Conservation (phyloP, 1,140 invertebrate species). For the Papilio machaon region DNA sequence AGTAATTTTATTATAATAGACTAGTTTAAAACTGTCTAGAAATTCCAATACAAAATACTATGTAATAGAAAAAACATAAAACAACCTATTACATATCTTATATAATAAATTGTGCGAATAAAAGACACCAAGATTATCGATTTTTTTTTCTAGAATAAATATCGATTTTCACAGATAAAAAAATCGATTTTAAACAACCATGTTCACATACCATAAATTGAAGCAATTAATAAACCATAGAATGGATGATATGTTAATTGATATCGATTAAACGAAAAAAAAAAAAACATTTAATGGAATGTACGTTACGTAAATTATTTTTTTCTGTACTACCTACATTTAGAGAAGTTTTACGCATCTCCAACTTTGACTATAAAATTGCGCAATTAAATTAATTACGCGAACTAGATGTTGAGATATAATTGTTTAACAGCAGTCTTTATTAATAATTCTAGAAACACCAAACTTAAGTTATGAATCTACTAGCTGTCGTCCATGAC, state of each 20-base stretch:
- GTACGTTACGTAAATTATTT: background rate
- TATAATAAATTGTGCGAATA: constrained; percentile 27
- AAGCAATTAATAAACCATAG: background rate
- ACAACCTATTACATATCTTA: background rate
- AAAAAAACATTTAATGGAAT: constrained; percentile 12
- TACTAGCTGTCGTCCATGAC: too few relatives aligned
- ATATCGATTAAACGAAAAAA: background rate
- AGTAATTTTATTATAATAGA: background rate
- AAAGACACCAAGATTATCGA: background rate
- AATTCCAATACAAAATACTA: background rate
- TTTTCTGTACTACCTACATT: too few relatives aligned
- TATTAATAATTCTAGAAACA: background rate
- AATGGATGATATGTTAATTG: constrained; percentile 18
- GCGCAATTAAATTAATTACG: too few relatives aligned
- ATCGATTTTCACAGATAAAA: background rate
- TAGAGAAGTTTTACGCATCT: too few relatives aligned
- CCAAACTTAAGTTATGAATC: background rate
- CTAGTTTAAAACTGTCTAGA: background rate
- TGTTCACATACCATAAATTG: background rate
- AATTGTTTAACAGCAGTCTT: background rate
- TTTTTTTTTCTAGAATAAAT: background rate
- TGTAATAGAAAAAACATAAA: background rate
- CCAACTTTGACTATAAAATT: too few relatives aligned
- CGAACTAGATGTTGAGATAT: too few relatives aligned
- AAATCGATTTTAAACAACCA: constrained; percentile 6